A percentile compares a stretch with the other conserved stretches of the same genome.
These are phyloP conservation scores for Corapipo altera DNA, from an alignment of 2,113 vertebrate genomes.

Conservation along the genomic window DNA sequence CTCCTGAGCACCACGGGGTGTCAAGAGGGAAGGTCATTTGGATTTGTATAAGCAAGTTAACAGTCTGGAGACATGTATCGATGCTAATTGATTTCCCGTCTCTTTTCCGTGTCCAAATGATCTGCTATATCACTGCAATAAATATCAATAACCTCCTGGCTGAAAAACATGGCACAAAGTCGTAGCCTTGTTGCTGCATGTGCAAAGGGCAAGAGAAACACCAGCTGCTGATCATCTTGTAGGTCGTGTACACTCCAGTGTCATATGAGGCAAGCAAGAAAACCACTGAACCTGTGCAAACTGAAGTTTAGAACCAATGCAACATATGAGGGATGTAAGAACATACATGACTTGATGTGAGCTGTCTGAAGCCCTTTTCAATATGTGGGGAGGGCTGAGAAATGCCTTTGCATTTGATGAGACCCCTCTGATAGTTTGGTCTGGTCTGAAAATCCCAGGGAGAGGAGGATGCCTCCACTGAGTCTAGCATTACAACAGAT, in stretches of 20 bases:
- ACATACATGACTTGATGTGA: not conserved
- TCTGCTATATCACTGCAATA: slow-evolving; percentile 32
- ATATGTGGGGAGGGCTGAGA: not conserved
- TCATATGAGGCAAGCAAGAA: not conserved
- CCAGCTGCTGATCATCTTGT: not conserved
- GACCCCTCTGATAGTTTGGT: not conserved
- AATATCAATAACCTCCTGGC: slow-evolving; percentile 23
- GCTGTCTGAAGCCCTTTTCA: not conserved
- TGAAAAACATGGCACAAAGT: not conserved
- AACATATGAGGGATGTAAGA: not conserved
- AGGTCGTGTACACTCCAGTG: not conserved
- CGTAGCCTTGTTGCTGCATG: accelerated
- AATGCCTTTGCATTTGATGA: not conserved
- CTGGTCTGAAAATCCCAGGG: not conserved
- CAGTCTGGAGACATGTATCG: not conserved
- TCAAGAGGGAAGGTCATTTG: not conserved
- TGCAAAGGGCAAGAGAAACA: not conserved
- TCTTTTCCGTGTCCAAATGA: slow-evolving; percentile 35
- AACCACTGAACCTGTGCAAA: not conserved
- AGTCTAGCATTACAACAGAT: not conserved
- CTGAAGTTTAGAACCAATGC: not conserved
- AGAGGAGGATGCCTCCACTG: not conserved
- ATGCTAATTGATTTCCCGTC: slow-evolving; percentile 40
- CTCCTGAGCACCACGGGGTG: not conserved
- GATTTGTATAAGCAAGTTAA: not conserved